Conservation (phyloP, 2,888 invertebrate species). For the Oxystoma pomonae region DNA sequence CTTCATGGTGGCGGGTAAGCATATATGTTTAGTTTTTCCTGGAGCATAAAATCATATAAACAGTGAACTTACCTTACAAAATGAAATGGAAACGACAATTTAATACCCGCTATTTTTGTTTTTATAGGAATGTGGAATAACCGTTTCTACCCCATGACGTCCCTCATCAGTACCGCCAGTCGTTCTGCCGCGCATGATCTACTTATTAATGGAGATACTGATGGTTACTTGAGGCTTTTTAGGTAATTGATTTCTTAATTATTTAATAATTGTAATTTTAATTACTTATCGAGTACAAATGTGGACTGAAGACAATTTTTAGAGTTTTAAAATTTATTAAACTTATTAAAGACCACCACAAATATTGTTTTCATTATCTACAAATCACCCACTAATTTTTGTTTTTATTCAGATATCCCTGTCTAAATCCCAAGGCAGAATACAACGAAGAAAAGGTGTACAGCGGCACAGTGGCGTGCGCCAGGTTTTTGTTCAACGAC, state of each 20-base stretch:
- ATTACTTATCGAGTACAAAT: background rate
- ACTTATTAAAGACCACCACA: too few relatives aligned
- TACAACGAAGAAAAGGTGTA: conserved; percentile 87
- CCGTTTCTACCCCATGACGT: conserved; percentile 79
- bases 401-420: conserved; percentile 69
- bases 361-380: too few relatives aligned
- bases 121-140: conserved; percentile 81
- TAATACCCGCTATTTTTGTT: too few relatives aligned
- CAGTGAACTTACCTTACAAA: background rate
- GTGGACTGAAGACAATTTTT: too few relatives aligned
- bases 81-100: too few relatives aligned
- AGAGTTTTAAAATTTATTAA: too few relatives aligned
- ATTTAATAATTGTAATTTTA: background rate
- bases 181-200: conserved; percentile 81
- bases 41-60: background rate
- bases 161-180: conserved; percentile 77
- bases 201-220: conserved; percentile 81
- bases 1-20: conserved; percentile 78
- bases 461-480: conserved; percentile 74
- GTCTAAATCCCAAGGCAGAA: conserved; percentile 79
- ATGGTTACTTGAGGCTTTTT: conserved; percentile 64
- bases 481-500: conserved; percentile 83
- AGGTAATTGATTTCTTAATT: conserved; percentile 24
- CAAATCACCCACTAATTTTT: too few relatives aligned
- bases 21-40: background rate